These are phyloP conservation scores for Sebastes flavidus DNA, from an alignment of 2,797 vertebrate genomes.

Conservation along the genomic window DNA sequence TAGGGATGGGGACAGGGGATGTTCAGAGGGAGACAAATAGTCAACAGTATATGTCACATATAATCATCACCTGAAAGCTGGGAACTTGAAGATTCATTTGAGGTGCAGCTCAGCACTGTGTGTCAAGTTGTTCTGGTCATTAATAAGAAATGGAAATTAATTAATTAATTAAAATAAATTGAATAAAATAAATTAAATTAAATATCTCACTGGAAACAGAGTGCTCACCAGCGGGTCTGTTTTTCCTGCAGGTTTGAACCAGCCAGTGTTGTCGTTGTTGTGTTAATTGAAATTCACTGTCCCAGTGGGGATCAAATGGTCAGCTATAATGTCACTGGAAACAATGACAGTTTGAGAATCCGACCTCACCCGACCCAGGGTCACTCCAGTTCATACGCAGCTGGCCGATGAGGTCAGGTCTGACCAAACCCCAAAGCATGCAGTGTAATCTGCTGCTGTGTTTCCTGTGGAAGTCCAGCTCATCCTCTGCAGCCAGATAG, in stretches of 20 bases:
- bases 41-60: too few species aligned
- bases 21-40: too few species aligned
- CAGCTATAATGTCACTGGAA: constrained; percentile 7
- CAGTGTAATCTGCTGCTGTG: background rate
- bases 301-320: background rate
- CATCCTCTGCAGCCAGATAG: background rate
- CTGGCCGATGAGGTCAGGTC: background rate
- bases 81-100: too few species aligned
- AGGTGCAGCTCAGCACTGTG: too few species aligned
- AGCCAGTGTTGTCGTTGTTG: background rate
- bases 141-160: too few species aligned
- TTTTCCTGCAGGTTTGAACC: background rate
- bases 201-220: background rate
- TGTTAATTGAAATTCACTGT: constrained; percentile 19
- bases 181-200: too few species aligned
- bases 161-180: too few species aligned
- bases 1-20: too few species aligned
- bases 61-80: too few species aligned
- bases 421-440: background rate
- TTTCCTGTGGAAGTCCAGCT: background rate
- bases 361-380: background rate
- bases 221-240: background rate
- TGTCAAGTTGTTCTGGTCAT: too few species aligned
- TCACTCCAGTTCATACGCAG: background rate
- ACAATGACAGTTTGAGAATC: constrained; percentile 5